Evolutionary conservation across 2,113 vertebrate species (phyloP).

Genomic region (Callopanchax toddi): DNA sequence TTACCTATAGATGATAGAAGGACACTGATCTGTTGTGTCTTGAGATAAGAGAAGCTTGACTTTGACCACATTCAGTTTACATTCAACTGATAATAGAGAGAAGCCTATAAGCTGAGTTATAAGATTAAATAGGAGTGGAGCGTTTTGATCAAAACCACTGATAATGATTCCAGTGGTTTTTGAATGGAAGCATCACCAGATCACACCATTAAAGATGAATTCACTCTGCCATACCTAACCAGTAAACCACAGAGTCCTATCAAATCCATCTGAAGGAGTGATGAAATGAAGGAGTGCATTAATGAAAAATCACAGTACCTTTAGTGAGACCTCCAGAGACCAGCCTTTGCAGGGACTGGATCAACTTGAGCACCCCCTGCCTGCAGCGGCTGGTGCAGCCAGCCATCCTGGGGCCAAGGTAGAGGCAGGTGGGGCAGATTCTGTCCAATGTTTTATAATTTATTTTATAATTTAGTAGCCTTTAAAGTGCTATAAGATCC

Average conservation of each 20-base stretch:
- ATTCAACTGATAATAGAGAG: too few species aligned
- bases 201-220: too few species aligned
- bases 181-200: not conserved
- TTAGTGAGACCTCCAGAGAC: slow-evolving; percentile 91
- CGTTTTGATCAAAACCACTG: not conserved
- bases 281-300: not conserved
- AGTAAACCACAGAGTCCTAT: not conserved
- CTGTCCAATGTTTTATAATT: slow-evolving; percentile 21
- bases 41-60: too few species aligned
- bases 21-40: too few species aligned
- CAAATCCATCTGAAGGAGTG: not conserved
- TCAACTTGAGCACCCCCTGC: slow-evolving; percentile 88
- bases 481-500: not conserved
- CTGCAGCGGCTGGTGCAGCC: slow-evolving; percentile 89
- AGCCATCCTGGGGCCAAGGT: slow-evolving; percentile 79
- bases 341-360: slow-evolving; percentile 88
- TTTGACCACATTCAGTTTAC: too few species aligned
- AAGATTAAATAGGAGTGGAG: too few species aligned
- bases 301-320: slow-evolving; percentile 80
- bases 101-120: too few species aligned
- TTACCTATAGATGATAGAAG: too few species aligned
- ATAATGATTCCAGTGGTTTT: not conserved
- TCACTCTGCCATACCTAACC: not conserved
- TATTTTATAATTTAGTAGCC: not conserved
- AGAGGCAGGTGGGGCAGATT: slow-evolving; percentile 2